Evolutionary conservation across 1,140 invertebrate genomes (phyloP).

Genomic region (Drosophila setifemur): DNA sequence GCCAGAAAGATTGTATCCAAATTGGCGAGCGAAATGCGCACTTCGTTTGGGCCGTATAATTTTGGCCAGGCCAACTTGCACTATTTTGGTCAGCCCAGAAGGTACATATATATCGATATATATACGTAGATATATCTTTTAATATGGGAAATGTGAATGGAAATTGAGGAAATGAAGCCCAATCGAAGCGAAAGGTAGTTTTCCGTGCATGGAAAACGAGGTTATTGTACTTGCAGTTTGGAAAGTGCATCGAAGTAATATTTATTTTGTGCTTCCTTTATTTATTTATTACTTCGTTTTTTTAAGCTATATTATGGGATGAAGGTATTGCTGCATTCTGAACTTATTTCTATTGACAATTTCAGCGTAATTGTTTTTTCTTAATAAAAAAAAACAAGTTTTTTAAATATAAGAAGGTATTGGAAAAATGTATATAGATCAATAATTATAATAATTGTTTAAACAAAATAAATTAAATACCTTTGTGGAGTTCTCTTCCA

Average conservation of each 20-base stretch:
- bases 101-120: too few relatives aligned
- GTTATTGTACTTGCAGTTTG: slow-evolving; percentile 3
- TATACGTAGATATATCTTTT: too few relatives aligned
- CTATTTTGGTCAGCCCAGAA: slow-evolving; percentile 22
- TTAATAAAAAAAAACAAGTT: too few relatives aligned
- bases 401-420: too few relatives aligned
- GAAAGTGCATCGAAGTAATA: not conserved
- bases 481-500: too few relatives aligned
- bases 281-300: not conserved
- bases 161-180: slow-evolving; percentile 10
- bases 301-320: too few relatives aligned
- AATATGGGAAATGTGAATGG: slow-evolving; percentile 28
- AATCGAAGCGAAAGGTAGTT: slow-evolving; percentile 20
- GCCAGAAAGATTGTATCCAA: slow-evolving; percentile 22
- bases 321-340: too few relatives aligned
- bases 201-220: slow-evolving; percentile 9
- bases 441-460: too few relatives aligned
- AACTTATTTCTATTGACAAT: too few relatives aligned
- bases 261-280: not conserved
- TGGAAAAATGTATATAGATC: too few relatives aligned
- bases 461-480: too few relatives aligned
- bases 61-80: slow-evolving; percentile 18
- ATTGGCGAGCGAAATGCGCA: slow-evolving; percentile 29
- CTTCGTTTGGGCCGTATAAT: slow-evolving; percentile 15
- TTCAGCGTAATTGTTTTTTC: too few relatives aligned